Conservation (phyloP, 2,888 invertebrate species). For the Polydrusus tereticollis region DNA sequence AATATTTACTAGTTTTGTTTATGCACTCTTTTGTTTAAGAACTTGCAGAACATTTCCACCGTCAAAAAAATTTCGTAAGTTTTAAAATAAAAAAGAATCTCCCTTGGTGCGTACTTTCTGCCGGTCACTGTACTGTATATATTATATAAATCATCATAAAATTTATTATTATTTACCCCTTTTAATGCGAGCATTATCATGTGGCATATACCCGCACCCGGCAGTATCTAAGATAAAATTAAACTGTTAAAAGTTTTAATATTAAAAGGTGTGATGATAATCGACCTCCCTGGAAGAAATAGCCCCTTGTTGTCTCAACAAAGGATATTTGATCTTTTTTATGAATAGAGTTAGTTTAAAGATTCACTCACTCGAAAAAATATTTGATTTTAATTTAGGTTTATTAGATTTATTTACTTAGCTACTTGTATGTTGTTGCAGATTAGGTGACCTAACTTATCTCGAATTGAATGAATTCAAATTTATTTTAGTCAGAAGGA, state of each 20-base stretch:
- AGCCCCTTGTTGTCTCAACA: constrained; percentile 60
- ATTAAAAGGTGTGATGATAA: constrained; percentile 63
- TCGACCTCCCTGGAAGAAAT: constrained; percentile 61
- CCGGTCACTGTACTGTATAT: no score
- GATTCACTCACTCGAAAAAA: constrained; percentile 56
- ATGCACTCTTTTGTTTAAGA: no score
- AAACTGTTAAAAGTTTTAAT: constrained; percentile 58
- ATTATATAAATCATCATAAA: constrained; percentile 44
- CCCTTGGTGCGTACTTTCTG: no score
- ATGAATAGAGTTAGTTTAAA: constrained; percentile 51
- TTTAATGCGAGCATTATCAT: constrained; percentile 43
- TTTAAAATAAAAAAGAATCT: no score
- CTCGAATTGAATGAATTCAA: background rate
- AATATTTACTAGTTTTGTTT: no score
- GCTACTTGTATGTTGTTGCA: constrained; percentile 11
- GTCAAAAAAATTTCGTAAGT: no score
- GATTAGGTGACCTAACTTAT: background rate
- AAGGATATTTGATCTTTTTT: constrained; percentile 56
- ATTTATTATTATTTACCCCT: constrained; percentile 56
- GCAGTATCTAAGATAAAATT: constrained; percentile 61
- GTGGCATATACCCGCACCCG: constrained; percentile 54
- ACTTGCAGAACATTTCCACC: no score
- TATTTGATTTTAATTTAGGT: constrained; percentile 53
- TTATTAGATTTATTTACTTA: constrained; percentile 51
- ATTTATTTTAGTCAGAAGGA: background rate